A percentile compares a stretch with the other conserved stretches of the same genome.
These are phyloP conservation scores for Tragelaphus imberbis DNA, from an alignment of 2,113 vertebrate species.

Conservation along the genomic window DNA sequence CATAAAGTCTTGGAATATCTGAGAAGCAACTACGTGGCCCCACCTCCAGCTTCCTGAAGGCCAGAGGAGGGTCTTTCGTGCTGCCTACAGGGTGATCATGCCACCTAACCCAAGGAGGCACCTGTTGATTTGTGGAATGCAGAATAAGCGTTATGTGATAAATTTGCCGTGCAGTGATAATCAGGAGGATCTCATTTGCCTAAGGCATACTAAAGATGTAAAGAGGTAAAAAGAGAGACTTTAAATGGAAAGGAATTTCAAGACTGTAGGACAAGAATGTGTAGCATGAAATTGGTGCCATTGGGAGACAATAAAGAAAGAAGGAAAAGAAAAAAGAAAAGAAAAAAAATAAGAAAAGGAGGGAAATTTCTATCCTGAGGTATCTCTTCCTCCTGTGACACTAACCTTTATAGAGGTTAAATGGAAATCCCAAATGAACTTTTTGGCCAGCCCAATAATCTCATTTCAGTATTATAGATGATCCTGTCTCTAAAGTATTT, in stretches of 20 bases:
- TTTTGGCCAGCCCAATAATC: background rate
- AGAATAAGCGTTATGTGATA: background rate
- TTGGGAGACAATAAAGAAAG: background rate
- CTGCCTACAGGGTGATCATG: accelerated
- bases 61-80: background rate
- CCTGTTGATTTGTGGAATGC: background rate
- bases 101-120: background rate
- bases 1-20: background rate
- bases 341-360: background rate
- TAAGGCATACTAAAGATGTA: background rate
- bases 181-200: background rate
- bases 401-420: background rate
- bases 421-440: background rate
- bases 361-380: background rate
- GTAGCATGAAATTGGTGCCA: background rate
- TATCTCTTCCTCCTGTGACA: background rate
- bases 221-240: background rate
- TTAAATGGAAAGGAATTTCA: background rate
- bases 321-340: background rate
- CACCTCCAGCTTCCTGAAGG: background rate
- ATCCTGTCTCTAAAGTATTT: background rate
- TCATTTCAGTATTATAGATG: background rate
- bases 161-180: background rate
- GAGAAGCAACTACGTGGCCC: background rate
- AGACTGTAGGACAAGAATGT: background rate